Evolutionary conservation across 2,113 vertebrate species (phyloP).

Genomic region (Neopipo cinnamomea): DNA sequence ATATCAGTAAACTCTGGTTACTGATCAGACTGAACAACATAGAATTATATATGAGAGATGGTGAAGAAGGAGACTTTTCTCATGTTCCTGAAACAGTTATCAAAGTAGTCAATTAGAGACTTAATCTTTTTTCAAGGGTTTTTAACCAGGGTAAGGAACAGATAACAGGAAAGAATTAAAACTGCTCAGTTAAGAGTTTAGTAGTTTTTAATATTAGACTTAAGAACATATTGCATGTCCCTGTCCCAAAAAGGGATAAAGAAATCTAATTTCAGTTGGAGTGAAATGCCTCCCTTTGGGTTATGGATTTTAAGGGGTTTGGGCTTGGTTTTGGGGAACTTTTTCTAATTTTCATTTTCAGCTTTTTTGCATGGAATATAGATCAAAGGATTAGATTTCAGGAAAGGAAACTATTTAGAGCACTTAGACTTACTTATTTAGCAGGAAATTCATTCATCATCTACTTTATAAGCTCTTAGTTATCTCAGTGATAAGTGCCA

Average conservation of each 20-base stretch:
- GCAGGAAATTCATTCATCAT: neutral
- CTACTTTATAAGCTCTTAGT: neutral
- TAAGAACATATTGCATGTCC: neutral
- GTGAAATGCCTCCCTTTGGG: neutral
- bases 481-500: neutral
- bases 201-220: slow-evolving; percentile 20
- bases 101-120: neutral
- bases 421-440: neutral
- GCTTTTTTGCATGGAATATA: neutral
- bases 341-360: neutral
- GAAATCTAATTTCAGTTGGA: neutral
- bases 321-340: neutral
- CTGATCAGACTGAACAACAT: neutral
- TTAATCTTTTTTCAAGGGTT: neutral
- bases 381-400: neutral
- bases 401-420: neutral
- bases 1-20: neutral
- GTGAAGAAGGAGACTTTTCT: neutral
- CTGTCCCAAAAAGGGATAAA: neutral
- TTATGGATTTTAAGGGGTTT: neutral
- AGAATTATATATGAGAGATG: neutral
- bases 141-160: neutral
- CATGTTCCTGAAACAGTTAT: neutral
- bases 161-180: neutral
- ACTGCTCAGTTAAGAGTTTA: slow-evolving; percentile 37